phyloP scores from a whole-genome alignment of 1,140 invertebrate species.

The Drosophila micromelanica region DNA sequence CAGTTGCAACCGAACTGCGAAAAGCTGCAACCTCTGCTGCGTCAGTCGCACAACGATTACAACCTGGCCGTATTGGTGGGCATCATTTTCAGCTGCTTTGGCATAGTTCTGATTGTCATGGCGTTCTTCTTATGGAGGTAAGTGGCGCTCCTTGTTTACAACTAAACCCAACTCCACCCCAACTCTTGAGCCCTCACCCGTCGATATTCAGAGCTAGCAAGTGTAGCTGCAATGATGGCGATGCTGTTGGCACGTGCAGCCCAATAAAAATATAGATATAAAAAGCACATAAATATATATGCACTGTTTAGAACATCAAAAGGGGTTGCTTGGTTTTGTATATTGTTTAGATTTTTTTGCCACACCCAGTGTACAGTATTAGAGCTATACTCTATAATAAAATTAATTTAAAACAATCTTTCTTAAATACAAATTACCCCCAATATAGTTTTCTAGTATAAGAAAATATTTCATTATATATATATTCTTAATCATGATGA shows the following conservation, averaged over 20 bases:
- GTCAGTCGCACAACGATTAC: slow-evolving; percentile 87
- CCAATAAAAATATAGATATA: slow-evolving; percentile 2
- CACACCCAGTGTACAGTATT: too few species aligned
- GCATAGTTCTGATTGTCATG: slow-evolving; percentile 89
- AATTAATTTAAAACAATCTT: too few species aligned
- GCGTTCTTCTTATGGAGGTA: slow-evolving; percentile 92
- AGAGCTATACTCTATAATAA: too few species aligned
- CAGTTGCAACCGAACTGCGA: slow-evolving; percentile 88
- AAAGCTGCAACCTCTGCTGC: slow-evolving; percentile 86
- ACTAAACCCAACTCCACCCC: neutral
- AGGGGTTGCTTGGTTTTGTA: neutral
- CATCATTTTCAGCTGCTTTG: slow-evolving; percentile 90
- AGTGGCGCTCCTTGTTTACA: slow-evolving; percentile 80
- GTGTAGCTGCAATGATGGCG: slow-evolving; percentile 26
- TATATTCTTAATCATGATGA: too few species aligned
- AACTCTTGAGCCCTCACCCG: neutral
- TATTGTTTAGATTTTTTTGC: too few species aligned
- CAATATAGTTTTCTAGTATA: too few species aligned
- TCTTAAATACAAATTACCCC: too few species aligned
- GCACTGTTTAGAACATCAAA: too few species aligned
- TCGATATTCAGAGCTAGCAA: slow-evolving; percentile 20
- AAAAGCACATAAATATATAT: neutral
- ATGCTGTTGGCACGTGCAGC: neutral
- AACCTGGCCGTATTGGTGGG: slow-evolving; percentile 90
- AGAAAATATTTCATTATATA: too few species aligned